phyloP scores from a whole-genome alignment of 2,113 vertebrate genomes.

The Chamaea fasciata region DNA sequence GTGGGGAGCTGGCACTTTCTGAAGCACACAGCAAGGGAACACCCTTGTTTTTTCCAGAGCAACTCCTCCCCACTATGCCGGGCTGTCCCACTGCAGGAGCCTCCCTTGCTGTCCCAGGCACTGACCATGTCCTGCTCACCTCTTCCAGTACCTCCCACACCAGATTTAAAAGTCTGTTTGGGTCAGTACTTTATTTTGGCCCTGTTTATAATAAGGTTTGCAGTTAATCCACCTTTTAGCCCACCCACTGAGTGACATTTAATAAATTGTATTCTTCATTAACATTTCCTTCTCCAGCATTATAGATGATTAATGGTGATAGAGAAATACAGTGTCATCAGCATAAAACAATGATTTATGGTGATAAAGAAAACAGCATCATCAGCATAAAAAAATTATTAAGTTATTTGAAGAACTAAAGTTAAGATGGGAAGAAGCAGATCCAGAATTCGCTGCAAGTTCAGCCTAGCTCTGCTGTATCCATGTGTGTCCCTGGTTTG shows the following conservation, averaged over 20 bases:
- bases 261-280: constrained; percentile 48
- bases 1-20: no score
- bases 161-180: neutral
- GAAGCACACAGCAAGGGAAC: no score
- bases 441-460: neutral
- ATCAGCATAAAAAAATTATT: constrained; percentile 7
- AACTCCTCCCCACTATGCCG: fast-evolving
- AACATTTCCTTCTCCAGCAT: constrained; percentile 24
- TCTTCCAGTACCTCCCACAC: neutral
- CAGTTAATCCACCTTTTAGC: neutral
- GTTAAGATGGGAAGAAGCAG: neutral
- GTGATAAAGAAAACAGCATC: neutral
- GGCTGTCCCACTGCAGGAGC: neutral
- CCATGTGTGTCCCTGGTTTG: neutral
- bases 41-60: neutral
- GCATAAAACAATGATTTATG: constrained; percentile 58
- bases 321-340: constrained; percentile 44
- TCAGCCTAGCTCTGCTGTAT: neutral
- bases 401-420: neutral
- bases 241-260: neutral
- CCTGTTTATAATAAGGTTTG: neutral
- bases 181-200: neutral
- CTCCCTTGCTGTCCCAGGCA: fast-evolving
- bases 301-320: constrained; percentile 51
- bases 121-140: fast-evolving